Percentiles rank a stretch among this genome's conserved stretches.
Evolutionary conservation across 1,140 invertebrate species (phyloP).

Genomic region (Trachelipus rathkii): DNA sequence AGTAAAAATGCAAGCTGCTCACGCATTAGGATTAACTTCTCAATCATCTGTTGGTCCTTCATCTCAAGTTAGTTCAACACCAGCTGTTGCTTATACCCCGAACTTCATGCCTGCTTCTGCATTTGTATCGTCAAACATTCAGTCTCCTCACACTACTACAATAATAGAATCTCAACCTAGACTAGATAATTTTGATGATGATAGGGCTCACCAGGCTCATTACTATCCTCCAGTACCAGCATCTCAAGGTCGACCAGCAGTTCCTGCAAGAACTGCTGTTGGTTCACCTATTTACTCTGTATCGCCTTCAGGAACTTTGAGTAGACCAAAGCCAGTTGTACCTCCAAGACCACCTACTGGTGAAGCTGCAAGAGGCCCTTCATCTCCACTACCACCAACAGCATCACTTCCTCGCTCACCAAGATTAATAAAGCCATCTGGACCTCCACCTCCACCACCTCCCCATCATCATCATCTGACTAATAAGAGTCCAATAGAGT

Average conservation of each 20-base stretch:
- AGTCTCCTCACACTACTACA: background rate
- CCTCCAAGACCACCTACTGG: background rate
- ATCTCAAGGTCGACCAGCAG: background rate
- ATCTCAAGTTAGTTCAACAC: background rate
- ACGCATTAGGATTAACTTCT: background rate
- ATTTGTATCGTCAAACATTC: background rate
- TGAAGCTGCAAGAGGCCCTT: background rate
- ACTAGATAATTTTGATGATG: background rate
- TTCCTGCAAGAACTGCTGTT: background rate
- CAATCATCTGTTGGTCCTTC: background rate
- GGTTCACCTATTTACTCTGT: background rate
- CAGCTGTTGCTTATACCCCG: slow-evolving; percentile 19
- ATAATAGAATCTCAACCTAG: background rate
- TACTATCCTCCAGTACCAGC: background rate
- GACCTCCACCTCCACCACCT: background rate
- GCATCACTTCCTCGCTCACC: background rate
- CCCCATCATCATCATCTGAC: no score
- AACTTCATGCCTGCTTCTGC: slow-evolving; percentile 27
- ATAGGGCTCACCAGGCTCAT: background rate
- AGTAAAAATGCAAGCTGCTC: slow-evolving; percentile 35
- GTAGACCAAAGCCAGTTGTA: background rate
- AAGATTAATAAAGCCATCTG: background rate
- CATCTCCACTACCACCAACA: background rate
- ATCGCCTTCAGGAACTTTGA: background rate
- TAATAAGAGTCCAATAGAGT: background rate